Conservation (phyloP, 2,113 vertebrate species). For the Dryoscopus gambensis region DNA sequence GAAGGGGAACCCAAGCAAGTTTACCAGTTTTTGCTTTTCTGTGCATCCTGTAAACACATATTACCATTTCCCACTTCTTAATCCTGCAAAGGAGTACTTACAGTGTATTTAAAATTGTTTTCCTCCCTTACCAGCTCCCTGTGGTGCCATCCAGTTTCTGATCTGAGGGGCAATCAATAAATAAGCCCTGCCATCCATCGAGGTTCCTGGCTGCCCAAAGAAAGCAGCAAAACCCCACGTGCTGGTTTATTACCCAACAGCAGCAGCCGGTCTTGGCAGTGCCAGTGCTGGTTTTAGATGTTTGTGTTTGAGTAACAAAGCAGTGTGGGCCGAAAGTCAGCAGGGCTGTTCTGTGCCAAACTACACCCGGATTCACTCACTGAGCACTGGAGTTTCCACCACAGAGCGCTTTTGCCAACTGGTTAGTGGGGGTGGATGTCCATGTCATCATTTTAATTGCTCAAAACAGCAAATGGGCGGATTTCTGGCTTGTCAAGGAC, state of each 20-base stretch:
- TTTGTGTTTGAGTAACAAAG: constrained; percentile 62
- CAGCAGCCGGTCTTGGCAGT: constrained; percentile 56
- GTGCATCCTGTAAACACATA: neutral
- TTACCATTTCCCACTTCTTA: constrained; percentile 26
- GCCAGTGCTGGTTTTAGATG: constrained; percentile 49
- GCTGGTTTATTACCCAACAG: constrained; percentile 50
- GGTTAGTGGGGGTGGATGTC: neutral
- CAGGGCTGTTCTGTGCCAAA: constrained; percentile 40
- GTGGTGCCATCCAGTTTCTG: constrained; percentile 33
- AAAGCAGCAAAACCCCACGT: constrained; percentile 23
- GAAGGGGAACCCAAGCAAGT: neutral
- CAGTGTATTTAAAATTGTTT: constrained; percentile 39
- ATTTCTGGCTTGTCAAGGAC: constrained; percentile 26
- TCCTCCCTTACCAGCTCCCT: constrained; percentile 36
- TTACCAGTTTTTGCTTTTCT: constrained; percentile 25
- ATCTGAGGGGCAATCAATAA: constrained; percentile 64
- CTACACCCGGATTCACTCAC: neutral
- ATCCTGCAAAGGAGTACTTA: constrained; percentile 46
- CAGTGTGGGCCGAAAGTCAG: constrained; percentile 7
- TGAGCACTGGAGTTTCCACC: neutral
- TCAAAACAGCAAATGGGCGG: neutral
- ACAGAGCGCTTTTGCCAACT: neutral
- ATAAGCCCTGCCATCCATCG: neutral
- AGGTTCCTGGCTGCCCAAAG: constrained; percentile 62
- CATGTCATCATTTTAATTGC: neutral